These are phyloP conservation scores for Pseudois nayaur DNA, from an alignment of 2,113 vertebrate genomes.

Conservation along the genomic window DNA sequence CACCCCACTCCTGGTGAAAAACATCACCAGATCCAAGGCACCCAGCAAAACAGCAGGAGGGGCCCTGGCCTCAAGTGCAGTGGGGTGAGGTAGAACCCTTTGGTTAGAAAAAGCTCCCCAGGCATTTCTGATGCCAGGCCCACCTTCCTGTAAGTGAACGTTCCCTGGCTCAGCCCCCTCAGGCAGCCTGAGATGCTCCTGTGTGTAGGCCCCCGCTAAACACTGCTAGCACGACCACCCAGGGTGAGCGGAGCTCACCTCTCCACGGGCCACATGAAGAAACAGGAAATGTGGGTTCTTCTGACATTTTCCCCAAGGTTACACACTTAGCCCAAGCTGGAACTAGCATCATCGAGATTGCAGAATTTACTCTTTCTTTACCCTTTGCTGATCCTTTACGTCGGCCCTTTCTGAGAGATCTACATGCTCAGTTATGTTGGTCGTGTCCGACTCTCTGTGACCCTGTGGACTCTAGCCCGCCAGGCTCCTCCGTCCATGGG, in stretches of 20 bases:
- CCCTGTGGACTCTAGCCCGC: background rate
- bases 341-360: background rate
- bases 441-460: background rate
- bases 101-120: too few species aligned
- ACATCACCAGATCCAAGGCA: too few species aligned
- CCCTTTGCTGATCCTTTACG: accelerated
- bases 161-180: accelerated
- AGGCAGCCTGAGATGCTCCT: accelerated
- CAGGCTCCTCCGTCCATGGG: background rate
- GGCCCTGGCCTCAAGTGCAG: background rate
- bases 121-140: background rate
- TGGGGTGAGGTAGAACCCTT: background rate
- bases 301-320: background rate
- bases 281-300: background rate
- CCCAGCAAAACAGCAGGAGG: background rate
- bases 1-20: too few species aligned
- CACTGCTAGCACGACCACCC: too few species aligned
- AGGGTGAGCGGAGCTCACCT: accelerated
- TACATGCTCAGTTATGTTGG: background rate
- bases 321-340: background rate
- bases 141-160: accelerated
- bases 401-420: background rate
- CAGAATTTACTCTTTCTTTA: background rate
- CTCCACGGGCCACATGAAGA: background rate
- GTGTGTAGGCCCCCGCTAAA: accelerated